These are phyloP conservation scores for Zoanthus sansibaricus DNA, from an alignment of 92 coral and sea anemone species.

Conservation along the genomic window DNA sequence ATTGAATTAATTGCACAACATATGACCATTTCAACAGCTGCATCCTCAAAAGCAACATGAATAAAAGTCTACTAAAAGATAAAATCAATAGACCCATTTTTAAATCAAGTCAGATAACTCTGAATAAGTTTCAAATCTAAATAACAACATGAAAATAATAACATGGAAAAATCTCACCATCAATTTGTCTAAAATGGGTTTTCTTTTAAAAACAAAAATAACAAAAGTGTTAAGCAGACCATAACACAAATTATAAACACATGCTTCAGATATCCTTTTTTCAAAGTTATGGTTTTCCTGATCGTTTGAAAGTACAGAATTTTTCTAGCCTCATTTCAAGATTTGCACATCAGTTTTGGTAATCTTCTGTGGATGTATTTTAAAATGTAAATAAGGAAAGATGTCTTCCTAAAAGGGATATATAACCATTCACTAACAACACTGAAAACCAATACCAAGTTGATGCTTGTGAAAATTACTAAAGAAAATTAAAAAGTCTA, in stretches of 20 bases:
- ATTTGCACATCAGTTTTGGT: background rate
- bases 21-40: conserved; percentile 25
- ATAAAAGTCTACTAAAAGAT: background rate
- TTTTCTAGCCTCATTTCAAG: background rate
- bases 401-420: background rate
- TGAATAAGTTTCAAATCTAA: background rate
- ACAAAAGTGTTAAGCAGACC: conserved; percentile 10
- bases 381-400: conserved; percentile 12
- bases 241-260: background rate
- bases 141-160: background rate
- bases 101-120: background rate
- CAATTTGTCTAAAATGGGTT: conserved; percentile 2
- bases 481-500: conserved; percentile 17
- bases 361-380: conserved; percentile 28
- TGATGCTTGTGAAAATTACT: conserved; percentile 16
- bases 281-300: background rate
- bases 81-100: background rate
- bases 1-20: conserved; percentile 15
- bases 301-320: background rate
- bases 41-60: background rate
- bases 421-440: background rate
- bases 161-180: background rate
- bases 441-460: conserved; percentile 15
- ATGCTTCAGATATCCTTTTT: background rate
- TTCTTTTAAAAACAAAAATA: background rate